Base-by-base conservation (phyloP, 2,888 invertebrate genomes). In the Lasioglossum marginatum region DNA sequence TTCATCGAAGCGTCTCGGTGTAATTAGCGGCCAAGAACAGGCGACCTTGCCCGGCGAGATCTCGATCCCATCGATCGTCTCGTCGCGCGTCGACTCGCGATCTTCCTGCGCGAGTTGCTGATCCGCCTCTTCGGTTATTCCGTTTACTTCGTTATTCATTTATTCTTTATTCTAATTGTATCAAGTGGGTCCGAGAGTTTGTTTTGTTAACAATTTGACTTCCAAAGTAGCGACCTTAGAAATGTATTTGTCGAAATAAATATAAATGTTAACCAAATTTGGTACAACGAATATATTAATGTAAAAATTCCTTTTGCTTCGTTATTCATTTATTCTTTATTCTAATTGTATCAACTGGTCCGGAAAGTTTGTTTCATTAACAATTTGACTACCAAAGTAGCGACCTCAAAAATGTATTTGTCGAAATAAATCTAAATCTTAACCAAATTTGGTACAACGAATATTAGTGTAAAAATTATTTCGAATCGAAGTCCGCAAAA, bases 31-130 rank as follows among this genome's bases (percentile, higher is more conserved):
- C 43, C 71, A 48, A 45, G 60, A 77, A 83, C 43, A 31, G 60
- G 74, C 77, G 82, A 83, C 79, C 79, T 82, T 83, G 85, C 57
- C 66, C 57, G 31, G 12, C 79, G 48, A 72, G 72, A 85, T 85
- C 73, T 79, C 63, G 66, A 82, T 77, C 60, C 81, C 74, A 75
- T 82, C 81, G 81, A 83, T 83, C 72, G 52, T 66, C n/a, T 83
- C 72, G 52, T 52, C n/a, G 16, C 27, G 60, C 27, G 14, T 27
- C 14, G 60, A 14, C 23, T 8, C 27, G 31, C 31, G 16, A 63
- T 63, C 31, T 31, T 16, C 63, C 31, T 31, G 27, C 60, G 63
- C 63, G 63, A 63, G 5, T 63, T 63, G 6, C n/a, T 31, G 27
- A 2, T 6, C 16, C 63, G 5, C 14, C 16, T 31, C 5, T 16